These are phyloP conservation scores for Tenebrosternarchus preto DNA, from an alignment of 2,113 vertebrate genomes.

Conservation along the genomic window DNA sequence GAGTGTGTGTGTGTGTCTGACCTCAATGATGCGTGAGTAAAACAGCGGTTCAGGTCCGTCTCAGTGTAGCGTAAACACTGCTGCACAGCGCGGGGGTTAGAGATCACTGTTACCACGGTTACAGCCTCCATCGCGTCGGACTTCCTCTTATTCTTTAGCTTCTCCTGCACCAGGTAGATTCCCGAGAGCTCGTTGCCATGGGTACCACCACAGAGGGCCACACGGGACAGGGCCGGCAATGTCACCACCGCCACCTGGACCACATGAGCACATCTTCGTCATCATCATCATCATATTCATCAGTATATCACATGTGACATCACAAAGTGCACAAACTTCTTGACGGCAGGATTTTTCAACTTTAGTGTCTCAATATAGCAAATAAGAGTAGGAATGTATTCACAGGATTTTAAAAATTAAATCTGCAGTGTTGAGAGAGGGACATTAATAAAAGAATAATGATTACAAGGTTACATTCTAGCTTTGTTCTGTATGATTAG, in stretches of 20 bases:
- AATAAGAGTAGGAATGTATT: too few species aligned
- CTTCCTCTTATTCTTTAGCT: conserved; percentile 57
- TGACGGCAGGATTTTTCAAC: too few species aligned
- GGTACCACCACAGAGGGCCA: conserved; percentile 79
- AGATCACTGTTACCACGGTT: conserved; percentile 60
- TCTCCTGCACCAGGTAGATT: conserved; percentile 72
- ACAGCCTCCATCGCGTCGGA: conserved; percentile 4
- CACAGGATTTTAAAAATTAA: too few species aligned
- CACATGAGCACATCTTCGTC: neutral
- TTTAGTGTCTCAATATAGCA: too few species aligned
- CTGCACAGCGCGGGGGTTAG: conserved; percentile 69
- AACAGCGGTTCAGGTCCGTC: conserved; percentile 75
- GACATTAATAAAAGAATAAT: too few species aligned
- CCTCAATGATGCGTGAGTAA: conserved; percentile 68
- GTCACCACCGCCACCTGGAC: conserved; percentile 62
- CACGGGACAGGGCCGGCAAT: conserved; percentile 66
- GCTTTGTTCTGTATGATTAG: too few species aligned
- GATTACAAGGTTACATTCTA: too few species aligned
- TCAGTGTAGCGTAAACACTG: conserved; percentile 69
- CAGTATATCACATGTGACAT: neutral
- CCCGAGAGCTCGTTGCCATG: conserved; percentile 83
- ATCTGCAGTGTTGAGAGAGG: too few species aligned
- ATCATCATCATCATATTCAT: too few species aligned
- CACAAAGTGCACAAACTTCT: neutral
- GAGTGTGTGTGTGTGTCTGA: conserved; percentile 36